Percentiles rank a stretch among this genome's conserved stretches.
Conservation (phyloP, 2,113 vertebrate genomes). For the Todiramphus saurophagus region DNA sequence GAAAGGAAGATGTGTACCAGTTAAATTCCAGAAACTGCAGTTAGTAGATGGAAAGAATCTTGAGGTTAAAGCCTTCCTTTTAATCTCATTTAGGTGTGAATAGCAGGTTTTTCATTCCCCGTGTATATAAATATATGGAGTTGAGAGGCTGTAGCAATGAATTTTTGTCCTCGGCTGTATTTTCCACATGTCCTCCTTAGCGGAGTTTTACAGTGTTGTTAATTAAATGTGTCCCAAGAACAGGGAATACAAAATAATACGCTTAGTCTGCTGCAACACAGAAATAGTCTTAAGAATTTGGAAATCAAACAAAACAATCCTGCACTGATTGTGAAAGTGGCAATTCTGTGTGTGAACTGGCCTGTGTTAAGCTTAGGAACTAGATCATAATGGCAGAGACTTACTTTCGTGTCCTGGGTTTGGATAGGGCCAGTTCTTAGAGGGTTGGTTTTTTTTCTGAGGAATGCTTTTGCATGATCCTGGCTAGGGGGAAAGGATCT, state of each 20-base stretch:
- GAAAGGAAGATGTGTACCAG: constrained; percentile 18
- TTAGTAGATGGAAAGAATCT: neutral
- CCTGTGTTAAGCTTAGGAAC: neutral
- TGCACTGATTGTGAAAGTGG: neutral
- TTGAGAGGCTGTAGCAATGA: neutral
- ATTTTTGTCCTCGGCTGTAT: neutral
- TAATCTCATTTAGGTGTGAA: neutral
- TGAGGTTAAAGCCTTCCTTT: neutral
- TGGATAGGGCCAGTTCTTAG: neutral
- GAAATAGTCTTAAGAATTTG: neutral
- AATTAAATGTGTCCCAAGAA: neutral
- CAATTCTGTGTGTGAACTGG: neutral
- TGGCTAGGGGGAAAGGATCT: neutral
- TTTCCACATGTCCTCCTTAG: neutral
- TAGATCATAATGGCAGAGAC: neutral
- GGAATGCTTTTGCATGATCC: neutral
- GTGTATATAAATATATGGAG: neutral
- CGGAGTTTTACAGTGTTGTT: neutral
- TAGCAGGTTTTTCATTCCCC: neutral
- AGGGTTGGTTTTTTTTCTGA: neutral
- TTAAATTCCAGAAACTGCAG: neutral
- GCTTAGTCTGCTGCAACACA: neutral
- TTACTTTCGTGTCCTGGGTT: neutral
- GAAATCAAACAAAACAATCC: neutral
- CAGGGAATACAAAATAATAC: neutral